Conservation (phyloP, 2,888 invertebrate genomes). For the Perizoma affinitatum region DNA sequence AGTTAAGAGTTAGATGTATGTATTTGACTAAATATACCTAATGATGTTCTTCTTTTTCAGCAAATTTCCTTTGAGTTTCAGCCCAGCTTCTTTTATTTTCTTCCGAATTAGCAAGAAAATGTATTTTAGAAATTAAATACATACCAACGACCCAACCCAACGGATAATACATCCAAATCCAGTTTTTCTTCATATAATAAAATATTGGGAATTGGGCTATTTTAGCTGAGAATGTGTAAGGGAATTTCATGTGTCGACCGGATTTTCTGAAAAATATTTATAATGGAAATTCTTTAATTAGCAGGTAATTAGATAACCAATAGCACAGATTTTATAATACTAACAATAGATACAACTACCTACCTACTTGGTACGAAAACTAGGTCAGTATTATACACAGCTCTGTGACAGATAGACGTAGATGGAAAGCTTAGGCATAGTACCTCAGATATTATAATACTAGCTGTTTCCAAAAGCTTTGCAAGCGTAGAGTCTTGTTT, state of each 20-base stretch:
- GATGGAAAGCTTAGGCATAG: too few species aligned
- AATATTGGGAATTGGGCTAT: constrained; percentile 92
- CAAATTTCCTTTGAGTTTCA: constrained; percentile 62
- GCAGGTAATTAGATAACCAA: too few species aligned
- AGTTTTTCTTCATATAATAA: constrained; percentile 88
- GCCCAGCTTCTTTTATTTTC: constrained; percentile 64
- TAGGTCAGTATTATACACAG: too few species aligned
- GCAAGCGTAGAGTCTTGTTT: too few species aligned
- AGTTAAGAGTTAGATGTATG: too few species aligned
- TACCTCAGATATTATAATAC: too few species aligned
- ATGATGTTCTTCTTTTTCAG: constrained; percentile 67
- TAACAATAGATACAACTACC: too few species aligned
- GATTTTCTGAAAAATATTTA: constrained; percentile 63
- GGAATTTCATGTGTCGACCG: constrained; percentile 92
- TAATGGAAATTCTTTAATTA: not conserved
- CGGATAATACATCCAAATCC: constrained; percentile 89
- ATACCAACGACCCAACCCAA: constrained; percentile 77
- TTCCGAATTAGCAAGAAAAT: constrained; percentile 83
- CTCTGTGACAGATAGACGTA: too few species aligned
- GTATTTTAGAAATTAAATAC: constrained; percentile 88
- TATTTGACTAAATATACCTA: not conserved
- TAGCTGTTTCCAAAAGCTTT: too few species aligned
- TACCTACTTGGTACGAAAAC: too few species aligned
- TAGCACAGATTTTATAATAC: too few species aligned
- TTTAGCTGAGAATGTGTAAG: constrained; percentile 92